Conservation (phyloP, 2,888 invertebrate genomes). For the Gymnosoma rotundatum region DNA sequence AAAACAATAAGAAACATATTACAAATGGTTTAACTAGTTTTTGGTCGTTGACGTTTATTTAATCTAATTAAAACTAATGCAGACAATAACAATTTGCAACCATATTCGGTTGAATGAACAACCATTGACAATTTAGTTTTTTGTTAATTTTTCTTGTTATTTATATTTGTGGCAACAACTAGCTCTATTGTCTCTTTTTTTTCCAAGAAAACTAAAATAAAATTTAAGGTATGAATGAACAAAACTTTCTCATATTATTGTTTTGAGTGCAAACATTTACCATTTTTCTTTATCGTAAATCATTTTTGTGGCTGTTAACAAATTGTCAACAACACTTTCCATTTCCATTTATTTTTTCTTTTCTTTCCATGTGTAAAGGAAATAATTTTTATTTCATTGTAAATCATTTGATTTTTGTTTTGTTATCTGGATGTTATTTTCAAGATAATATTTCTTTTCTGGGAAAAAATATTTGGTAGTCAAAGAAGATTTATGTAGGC, state of each 20-base stretch:
- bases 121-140: conserved; percentile 5
- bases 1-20: neutral
- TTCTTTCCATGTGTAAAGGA: neutral
- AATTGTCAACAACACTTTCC: conserved; percentile 66
- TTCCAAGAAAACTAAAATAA: conserved; percentile 32
- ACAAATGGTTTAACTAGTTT: conserved; percentile 29
- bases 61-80: conserved; percentile 59
- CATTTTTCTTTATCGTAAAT: conserved; percentile 35
- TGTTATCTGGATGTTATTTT: neutral
- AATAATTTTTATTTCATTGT: conserved; percentile 6
- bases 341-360: conserved; percentile 40
- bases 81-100: conserved; percentile 58
- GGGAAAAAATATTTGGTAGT: neutral
- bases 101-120: conserved; percentile 57
- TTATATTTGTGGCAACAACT: conserved; percentile 45
- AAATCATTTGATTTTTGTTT: conserved; percentile 7
- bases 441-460: neutral
- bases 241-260: conserved; percentile 63
- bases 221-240: conserved; percentile 36
- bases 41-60: conserved; percentile 18
- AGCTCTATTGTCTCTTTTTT: conserved; percentile 49
- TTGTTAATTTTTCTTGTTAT: neutral
- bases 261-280: conserved; percentile 26
- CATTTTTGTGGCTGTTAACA: conserved; percentile 59
- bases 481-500: neutral